Percentiles rank a stretch among this genome's conserved stretches.
phyloP scores from a whole-genome alignment of 2,113 vertebrate genomes.

The Plotosus lineatus region DNA sequence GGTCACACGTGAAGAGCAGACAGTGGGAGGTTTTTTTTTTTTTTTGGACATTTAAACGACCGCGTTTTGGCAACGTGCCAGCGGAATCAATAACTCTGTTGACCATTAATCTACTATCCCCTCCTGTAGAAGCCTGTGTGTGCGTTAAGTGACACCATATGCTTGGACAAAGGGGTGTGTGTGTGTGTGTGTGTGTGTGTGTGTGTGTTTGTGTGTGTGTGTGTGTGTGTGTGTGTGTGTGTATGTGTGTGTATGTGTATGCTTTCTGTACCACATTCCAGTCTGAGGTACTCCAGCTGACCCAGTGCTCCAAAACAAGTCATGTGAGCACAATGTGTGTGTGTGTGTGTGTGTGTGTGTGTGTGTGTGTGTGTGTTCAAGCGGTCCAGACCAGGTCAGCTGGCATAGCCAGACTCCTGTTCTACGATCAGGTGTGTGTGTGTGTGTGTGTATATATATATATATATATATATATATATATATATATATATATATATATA shows the following conservation, averaged over 20 bases:
- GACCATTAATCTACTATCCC: slow-evolving; percentile 65
- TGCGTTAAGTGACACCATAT: too few species aligned
- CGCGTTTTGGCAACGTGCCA: background rate
- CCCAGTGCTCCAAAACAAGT: slow-evolving; percentile 61
- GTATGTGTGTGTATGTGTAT: slow-evolving; percentile 43
- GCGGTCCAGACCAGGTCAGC: background rate
- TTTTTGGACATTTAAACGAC: slow-evolving; percentile 10
- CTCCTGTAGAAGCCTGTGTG: slow-evolving; percentile 28
- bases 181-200: slow-evolving; percentile 37
- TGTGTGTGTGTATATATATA: too few species aligned
- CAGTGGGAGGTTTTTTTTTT: background rate
- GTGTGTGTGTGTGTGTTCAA: slow-evolving; percentile 1
- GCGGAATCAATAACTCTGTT: slow-evolving; percentile 57
- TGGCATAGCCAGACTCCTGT: background rate
- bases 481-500: background rate
- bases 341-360: background rate
- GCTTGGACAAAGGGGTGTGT: too few species aligned
- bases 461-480: background rate
- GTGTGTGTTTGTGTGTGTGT: slow-evolving; percentile 59
- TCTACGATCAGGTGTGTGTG: background rate
- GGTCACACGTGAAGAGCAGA: background rate
- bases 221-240: slow-evolving; percentile 54
- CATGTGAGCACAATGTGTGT: slow-evolving; percentile 30
- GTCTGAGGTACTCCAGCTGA: slow-evolving; percentile 52
- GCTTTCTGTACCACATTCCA: slow-evolving; percentile 65